These are phyloP conservation scores for Agapetus fuscipes DNA, from an alignment of 2,888 invertebrate species.

Conservation along the genomic window DNA sequence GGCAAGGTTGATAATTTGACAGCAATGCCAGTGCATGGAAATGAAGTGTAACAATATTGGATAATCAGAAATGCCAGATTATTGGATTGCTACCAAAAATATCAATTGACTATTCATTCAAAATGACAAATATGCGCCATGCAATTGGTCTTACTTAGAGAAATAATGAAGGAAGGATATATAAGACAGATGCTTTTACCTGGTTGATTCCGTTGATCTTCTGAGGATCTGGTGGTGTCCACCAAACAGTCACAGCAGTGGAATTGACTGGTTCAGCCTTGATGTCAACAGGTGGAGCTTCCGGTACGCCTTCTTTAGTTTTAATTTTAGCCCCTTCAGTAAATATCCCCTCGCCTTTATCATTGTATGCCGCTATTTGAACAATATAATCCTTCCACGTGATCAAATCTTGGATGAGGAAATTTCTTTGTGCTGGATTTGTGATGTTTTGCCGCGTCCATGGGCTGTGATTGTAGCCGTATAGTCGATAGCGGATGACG, in stretches of 20 bases:
- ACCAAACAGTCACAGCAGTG: conserved; percentile 72
- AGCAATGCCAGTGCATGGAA: no score
- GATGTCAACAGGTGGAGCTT: conserved; percentile 81
- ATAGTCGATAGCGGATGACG: conserved; percentile 80
- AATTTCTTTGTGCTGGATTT: conserved; percentile 86
- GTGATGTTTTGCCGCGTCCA: conserved; percentile 90
- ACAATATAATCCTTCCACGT: conserved; percentile 97
- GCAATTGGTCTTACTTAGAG: no score
- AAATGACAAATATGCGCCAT: no score
- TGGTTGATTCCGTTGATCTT: conserved; percentile 98
- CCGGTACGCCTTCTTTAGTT: conserved; percentile 93
- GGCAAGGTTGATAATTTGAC: no score
- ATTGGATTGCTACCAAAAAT: no score
- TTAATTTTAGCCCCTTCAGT: conserved; percentile 87
- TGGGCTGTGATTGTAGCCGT: conserved; percentile 85
- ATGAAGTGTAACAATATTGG: no score
- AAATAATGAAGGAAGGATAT: no score
- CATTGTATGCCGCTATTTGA: conserved; percentile 94
- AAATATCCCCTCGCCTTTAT: conserved; percentile 89
- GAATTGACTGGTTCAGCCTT: conserved; percentile 74
- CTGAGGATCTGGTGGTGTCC: conserved; percentile 96
- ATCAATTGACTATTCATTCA: no score
- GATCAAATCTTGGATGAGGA: conserved; percentile 83
- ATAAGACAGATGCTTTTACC: no score
- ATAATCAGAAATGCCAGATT: no score